These are phyloP conservation scores for Odontomachus brunneus DNA, from an alignment of 1,140 invertebrate species.

Conservation along the genomic window DNA sequence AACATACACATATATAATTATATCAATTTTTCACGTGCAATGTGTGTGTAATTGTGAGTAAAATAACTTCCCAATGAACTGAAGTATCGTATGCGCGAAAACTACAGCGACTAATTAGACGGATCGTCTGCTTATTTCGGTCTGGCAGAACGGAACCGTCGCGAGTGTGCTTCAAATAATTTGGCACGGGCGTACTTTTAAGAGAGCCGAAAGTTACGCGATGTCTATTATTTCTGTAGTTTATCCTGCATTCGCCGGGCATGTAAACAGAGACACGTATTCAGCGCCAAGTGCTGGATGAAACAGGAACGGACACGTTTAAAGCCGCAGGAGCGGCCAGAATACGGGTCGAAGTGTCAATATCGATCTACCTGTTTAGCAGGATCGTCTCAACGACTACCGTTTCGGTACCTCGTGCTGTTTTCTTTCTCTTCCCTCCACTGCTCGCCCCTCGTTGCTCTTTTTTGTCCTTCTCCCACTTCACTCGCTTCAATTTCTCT, in stretches of 20 bases:
- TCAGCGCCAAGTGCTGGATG: neutral
- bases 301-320: no score
- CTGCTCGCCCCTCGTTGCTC: neutral
- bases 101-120: no score
- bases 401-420: slow-evolving; percentile 39
- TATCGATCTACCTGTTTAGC: slow-evolving; percentile 55
- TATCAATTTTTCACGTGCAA: no score
- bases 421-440: slow-evolving; percentile 42
- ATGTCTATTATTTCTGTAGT: neutral
- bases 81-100: no score
- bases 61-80: no score
- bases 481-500: slow-evolving; percentile 34
- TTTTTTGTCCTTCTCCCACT: slow-evolving; percentile 18
- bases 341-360: slow-evolving; percentile 44
- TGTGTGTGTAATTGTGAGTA: no score
- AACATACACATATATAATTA: no score
- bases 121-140: no score
- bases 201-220: neutral
- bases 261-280: slow-evolving; percentile 18
- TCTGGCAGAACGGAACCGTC: no score
- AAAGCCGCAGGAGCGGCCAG: neutral
- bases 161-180: neutral
- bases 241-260: neutral
- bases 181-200: neutral
- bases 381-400: slow-evolving; percentile 52